A percentile compares a stretch with the other conserved stretches of the same genome.
Conservation (phyloP, 1,140 invertebrate genomes). For the Drosophila elegans region DNA sequence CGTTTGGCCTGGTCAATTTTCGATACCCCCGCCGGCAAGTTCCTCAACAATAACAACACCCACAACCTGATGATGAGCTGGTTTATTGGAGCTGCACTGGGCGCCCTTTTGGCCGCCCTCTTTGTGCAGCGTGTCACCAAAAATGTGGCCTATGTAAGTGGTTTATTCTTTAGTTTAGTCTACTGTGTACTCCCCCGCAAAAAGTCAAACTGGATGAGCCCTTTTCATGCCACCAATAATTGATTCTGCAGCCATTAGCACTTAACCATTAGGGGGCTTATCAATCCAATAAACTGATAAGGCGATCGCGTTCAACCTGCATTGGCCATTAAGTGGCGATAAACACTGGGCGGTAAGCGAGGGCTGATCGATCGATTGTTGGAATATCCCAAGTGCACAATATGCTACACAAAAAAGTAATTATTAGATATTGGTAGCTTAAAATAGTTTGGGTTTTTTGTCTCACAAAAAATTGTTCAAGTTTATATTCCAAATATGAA, state of each 20-base stretch:
- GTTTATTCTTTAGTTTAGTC: not conserved
- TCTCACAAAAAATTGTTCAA: too few species aligned
- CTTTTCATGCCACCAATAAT: conserved; percentile 11
- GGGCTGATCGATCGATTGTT: conserved; percentile 41
- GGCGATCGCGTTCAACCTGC: conserved; percentile 55
- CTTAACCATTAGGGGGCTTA: conserved; percentile 41
- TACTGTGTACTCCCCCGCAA: conserved; percentile 1
- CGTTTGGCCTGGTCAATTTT: conserved; percentile 73
- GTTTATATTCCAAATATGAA: too few species aligned
- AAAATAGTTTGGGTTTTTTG: not conserved
- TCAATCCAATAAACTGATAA: conserved; percentile 52
- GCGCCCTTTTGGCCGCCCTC: conserved; percentile 58
- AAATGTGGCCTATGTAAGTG: conserved; percentile 80
- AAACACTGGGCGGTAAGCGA: conserved; percentile 22
- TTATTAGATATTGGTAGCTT: not conserved
- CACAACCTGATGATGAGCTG: conserved; percentile 76
- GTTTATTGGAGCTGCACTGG: conserved; percentile 67
- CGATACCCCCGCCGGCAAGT: conserved; percentile 71
- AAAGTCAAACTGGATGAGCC: not conserved
- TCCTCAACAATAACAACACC: conserved; percentile 57
- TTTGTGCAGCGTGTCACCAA: conserved; percentile 77
- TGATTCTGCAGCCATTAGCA: conserved; percentile 34
- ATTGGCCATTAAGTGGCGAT: conserved; percentile 58
- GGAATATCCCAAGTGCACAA: not conserved
- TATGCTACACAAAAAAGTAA: not conserved